Base-by-base conservation (phyloP, 2,797 vertebrate genomes). In the Manis javanica region DNA sequence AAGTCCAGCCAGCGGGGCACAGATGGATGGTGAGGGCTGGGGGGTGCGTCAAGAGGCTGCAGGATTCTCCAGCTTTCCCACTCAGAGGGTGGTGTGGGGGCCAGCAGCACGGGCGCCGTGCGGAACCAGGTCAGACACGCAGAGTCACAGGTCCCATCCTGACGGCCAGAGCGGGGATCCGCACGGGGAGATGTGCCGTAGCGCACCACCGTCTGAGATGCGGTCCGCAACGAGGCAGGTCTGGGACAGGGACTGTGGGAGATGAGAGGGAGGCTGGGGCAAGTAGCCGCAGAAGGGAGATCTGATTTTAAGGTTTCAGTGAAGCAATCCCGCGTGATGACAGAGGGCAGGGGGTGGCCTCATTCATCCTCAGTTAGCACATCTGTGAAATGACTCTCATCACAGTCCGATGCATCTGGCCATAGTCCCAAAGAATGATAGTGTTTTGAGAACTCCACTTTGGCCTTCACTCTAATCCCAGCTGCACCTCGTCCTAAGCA, bases 51-150 rank as follows among this genome's bases (percentile, higher is more conserved):
- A 26, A 19, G n/a, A 75, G 59, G 15, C 24, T 13, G 85, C 49
- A 42, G 26, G 18, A 21, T 10, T 13, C 23, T 16, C 10, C 46
- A 46, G 46, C 46, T 46, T 46, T 46, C 46, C 46, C 46, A 5
- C 9, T 37, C 72, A 2, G 34, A 37, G 23, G 4, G 7, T 31
- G 49, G 72, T 13, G 11, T 64, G 49, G 26, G 46, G 37, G 31
- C 5, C 3, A 4, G 13, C 12, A 11, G 23, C 4, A 7, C 13
- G 23, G 19, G 10, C 0, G 5, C 18, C 2, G 9, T 8, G 23
- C 1, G n/a, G 31, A 18, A 24, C 24, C 5, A 11, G 34, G 66
- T 12, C 3, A 55, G 74, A 71, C 57, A 69, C 9, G 53, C 63
- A 63, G 55, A 55, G 9, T 51, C 19, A 7, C 13, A 5, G 37